phyloP scores from a whole-genome alignment of 2,113 vertebrate genomes.

The Ailuropoda melanoleuca region DNA sequence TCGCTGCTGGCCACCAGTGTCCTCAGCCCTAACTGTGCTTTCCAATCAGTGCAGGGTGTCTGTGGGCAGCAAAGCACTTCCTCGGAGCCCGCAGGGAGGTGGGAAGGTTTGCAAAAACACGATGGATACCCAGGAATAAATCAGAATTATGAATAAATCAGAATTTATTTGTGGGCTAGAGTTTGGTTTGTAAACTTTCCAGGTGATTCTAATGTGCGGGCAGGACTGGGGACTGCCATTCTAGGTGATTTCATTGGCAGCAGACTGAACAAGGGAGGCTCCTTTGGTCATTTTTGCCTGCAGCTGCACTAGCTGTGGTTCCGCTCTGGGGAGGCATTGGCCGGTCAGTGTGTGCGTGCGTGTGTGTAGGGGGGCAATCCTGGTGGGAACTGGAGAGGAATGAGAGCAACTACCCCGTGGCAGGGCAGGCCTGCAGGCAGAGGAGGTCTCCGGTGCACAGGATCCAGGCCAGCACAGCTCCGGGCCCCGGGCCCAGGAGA shows the following conservation, averaged over 20 bases:
- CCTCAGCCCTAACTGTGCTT: not conserved
- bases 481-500: not conserved
- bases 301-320: not conserved
- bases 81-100: fast-evolving
- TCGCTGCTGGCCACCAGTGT: not conserved
- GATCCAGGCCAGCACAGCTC: not conserved
- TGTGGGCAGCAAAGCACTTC: not conserved
- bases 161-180: not conserved
- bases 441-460: not conserved
- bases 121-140: not conserved
- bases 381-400: not conserved
- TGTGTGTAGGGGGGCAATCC: not conserved
- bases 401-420: fast-evolving
- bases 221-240: not conserved
- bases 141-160: not conserved
- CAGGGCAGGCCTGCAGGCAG: not conserved
- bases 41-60: not conserved
- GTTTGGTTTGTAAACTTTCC: not conserved
- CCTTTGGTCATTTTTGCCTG: not conserved
- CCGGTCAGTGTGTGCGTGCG: not conserved
- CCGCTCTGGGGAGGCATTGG: not conserved
- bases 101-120: not conserved
- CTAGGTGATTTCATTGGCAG: no score
- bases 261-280: not conserved
- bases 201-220: not conserved